Conservation (phyloP, 2,113 vertebrate species). For the Epinephelus lanceolatus region DNA sequence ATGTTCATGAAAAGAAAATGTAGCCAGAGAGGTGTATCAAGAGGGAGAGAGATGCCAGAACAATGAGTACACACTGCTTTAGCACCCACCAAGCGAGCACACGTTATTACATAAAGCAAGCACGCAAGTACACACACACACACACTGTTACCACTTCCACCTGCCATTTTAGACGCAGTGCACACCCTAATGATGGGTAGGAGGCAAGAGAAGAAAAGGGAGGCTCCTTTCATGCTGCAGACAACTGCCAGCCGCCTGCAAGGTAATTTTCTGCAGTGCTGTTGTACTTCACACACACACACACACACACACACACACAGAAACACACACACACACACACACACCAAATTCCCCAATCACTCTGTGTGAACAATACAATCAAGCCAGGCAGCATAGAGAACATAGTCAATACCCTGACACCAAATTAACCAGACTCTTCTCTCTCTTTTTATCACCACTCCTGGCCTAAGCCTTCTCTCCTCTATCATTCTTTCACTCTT, state of each 20-base stretch:
- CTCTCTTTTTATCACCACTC: conserved; percentile 6
- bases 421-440: conserved; percentile 53
- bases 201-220: conserved; percentile 67
- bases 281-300: conserved; percentile 59
- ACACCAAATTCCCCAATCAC: conserved; percentile 68
- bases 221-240: conserved; percentile 73
- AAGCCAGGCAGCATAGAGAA: conserved; percentile 57
- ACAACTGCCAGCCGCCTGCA: conserved; percentile 66
- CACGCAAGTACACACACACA: conserved; percentile 5
- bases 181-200: conserved; percentile 71
- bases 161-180: conserved; percentile 73
- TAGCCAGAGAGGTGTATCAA: conserved; percentile 28
- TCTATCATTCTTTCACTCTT: neutral
- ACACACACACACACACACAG: conserved; percentile 37
- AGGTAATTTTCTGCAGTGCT: conserved; percentile 76
- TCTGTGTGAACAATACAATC: conserved; percentile 71
- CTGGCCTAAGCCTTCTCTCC: conserved; percentile 5
- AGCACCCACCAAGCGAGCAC: conserved; percentile 56
- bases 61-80: conserved; percentile 57
- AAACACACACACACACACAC: conserved; percentile 41
- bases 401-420: conserved; percentile 62
- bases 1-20: conserved; percentile 22
- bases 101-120: conserved; percentile 59
- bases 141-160: conserved; percentile 48
- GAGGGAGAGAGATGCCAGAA: conserved; percentile 55